These are phyloP conservation scores for Enteromius afrohamiltoni DNA, from an alignment of 2,797 vertebrate genomes.

Conservation along the genomic window DNA sequence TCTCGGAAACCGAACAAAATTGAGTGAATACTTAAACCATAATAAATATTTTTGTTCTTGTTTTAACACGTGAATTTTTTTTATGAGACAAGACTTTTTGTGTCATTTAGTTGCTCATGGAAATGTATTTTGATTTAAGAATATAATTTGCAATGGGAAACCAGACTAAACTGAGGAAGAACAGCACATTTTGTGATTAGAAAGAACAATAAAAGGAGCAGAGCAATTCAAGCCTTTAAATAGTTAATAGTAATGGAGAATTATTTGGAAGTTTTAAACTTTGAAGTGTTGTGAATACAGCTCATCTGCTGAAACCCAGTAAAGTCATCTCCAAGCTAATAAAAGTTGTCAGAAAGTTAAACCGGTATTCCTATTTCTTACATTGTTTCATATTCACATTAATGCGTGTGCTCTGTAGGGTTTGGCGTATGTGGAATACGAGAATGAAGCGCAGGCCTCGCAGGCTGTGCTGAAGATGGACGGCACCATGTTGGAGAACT, in stretches of 20 bases:
- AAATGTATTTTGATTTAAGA: not conserved
- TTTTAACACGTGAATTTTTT: not conserved
- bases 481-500: slow-evolving; percentile 81
- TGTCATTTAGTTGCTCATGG: not conserved
- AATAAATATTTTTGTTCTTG: not conserved
- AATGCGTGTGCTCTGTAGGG: slow-evolving; percentile 77
- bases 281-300: not conserved
- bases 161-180: not conserved
- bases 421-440: slow-evolving; percentile 94
- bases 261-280: not conserved
- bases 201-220: not conserved
- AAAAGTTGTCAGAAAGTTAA: not conserved
- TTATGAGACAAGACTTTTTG: not conserved
- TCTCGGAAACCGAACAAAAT: no score
- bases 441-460: slow-evolving; percentile 87
- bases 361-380: not conserved
- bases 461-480: slow-evolving; percentile 94
- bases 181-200: not conserved
- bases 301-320: not conserved
- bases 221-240: not conserved
- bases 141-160: not conserved
- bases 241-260: not conserved
- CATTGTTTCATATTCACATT: not conserved
- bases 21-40: not conserved
- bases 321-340: not conserved